Base-by-base conservation (phyloP, 1,140 invertebrate species). In the Anastrepha ludens region DNA sequence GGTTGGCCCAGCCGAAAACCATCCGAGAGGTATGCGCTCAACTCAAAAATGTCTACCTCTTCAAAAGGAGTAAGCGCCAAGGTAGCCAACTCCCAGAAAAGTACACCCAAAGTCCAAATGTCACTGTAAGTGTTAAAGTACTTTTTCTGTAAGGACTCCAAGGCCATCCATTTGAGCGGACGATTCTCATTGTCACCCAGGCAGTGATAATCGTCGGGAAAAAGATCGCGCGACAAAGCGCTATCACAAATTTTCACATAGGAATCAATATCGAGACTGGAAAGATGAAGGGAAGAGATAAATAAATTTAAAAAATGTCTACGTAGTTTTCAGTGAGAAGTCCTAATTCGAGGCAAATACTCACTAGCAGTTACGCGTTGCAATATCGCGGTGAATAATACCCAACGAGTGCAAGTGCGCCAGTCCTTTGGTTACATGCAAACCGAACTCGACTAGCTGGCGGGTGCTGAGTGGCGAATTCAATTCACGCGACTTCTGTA, bases 161-260 rank as follows among this genome's bases (percentile, higher is more conserved):
- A 94, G n/a, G 98, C 96, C 94, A 99, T 96, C 98, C 98, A 99
- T 93, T 98, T 98, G 87, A 99, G 95, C 0, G 98, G 98, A 87
- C 98, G 95, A 93, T 98, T 98, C 92, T 99, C 98, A 93, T 98
- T 98, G 93, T 99, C 98, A 0, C 97, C 98, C 59, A 99, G 94
- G 93, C 98, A 98, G 93, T 98, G 97, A 93, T 99, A 99, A 93
- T 99, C 98, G 89, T 96, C 96, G 7, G 98, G 98, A 93, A 99
- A 99, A 64, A 99, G 94, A 94, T 99, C 98, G 44, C 98, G 94
- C 0, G 98, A 96, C 81, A 99, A 93, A 44, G 98, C 97, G 90
- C 96, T 97, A 93, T 99, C 98, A 64, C 97, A 96, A 88, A 99
- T 94, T 94, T 97, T 97, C 64, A 99, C 96, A 92, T 96, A 95